Evolutionary conservation across 1,140 invertebrate species (phyloP), one percentile per base, ranked within the genome.

Genomic region (Drosophila repleta): DNA sequence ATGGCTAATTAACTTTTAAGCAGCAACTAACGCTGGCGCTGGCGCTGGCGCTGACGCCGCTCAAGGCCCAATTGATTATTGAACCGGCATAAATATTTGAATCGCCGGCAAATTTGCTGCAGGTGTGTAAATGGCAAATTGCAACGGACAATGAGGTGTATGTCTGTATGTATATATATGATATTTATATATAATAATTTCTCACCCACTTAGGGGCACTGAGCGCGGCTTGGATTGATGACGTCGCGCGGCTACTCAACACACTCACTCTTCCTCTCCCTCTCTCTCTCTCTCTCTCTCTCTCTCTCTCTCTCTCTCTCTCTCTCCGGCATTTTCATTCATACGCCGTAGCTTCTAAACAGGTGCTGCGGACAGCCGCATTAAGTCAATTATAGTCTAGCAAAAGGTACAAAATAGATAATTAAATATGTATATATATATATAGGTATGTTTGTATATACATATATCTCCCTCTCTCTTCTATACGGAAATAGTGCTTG

Each of bases 1-100:
- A 72, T 72, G 69, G 63, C 29, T 67, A 72, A 67, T 72, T 60
- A 53, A 32, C 53, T 46, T 13, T 15, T 56, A 15, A 21, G 17
- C 51, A 24, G 13, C 43, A 32, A 39, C 37, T 60, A 56, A 26
- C 63, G 17, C 11, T 46, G 45, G 8, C 18, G 6, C n/a, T n/a
- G n/a, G n/a, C n/a, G n/a, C n/a, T n/a, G n/a, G n/a, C n/a, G n/a
- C n/a, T n/a, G n/a, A n/a, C n/a, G n/a, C n/a, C n/a, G n/a, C 11
- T 13, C 0, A 13, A 35, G 32, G 32, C 32, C 32, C 32, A 35
- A 35, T 35, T 35, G 32, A 35, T 11, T 35, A 35, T 35, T 35
- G 32, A 35, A 3, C 32, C 32, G 10, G 3, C 11, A 35, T 35
- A 2, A 35, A 35, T 35, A 35, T 11, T 11, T 35, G n/a, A 35